Conservation (phyloP, 1,140 invertebrate genomes). For the Ditylenchus dipsaci region DNA sequence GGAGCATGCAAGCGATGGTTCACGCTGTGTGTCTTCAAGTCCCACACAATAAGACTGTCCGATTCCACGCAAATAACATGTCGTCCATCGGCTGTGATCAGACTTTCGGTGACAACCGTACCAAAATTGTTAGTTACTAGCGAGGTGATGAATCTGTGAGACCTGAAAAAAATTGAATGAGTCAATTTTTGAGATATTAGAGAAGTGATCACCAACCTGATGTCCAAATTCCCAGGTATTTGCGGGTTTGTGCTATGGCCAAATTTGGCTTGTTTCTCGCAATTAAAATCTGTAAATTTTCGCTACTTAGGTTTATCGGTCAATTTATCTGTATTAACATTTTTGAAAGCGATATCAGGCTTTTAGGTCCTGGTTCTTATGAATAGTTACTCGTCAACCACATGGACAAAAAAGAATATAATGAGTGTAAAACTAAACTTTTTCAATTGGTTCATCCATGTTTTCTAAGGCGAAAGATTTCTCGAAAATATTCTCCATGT, state of each 20-base stretch:
- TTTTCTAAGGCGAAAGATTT: conserved; percentile 88
- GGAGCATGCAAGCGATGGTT: conserved; percentile 69
- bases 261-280: conserved; percentile 68
- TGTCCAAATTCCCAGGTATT: conserved; percentile 88
- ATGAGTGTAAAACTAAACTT: no score
- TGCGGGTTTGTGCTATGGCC: conserved; percentile 80
- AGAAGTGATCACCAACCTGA: conserved; percentile 65
- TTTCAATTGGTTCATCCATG: conserved; percentile 89
- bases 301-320: no score
- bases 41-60: conserved; percentile 85
- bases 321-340: no score
- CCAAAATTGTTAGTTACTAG: conserved; percentile 84
- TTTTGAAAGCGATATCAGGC: no score
- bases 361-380: no score
- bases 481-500: conserved; percentile 96
- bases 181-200: conserved; percentile 10
- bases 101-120: conserved; percentile 86
- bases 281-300: conserved; percentile 69
- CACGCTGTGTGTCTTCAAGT: conserved; percentile 75
- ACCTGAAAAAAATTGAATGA: conserved; percentile 16
- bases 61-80: conserved; percentile 83
- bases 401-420: no score
- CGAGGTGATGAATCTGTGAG: conserved; percentile 65
- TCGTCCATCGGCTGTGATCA: conserved; percentile 77
- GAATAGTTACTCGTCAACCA: no score